These are phyloP conservation scores for Miltochrista miniata DNA, from an alignment of 2,888 invertebrate genomes.

Conservation along the genomic window DNA sequence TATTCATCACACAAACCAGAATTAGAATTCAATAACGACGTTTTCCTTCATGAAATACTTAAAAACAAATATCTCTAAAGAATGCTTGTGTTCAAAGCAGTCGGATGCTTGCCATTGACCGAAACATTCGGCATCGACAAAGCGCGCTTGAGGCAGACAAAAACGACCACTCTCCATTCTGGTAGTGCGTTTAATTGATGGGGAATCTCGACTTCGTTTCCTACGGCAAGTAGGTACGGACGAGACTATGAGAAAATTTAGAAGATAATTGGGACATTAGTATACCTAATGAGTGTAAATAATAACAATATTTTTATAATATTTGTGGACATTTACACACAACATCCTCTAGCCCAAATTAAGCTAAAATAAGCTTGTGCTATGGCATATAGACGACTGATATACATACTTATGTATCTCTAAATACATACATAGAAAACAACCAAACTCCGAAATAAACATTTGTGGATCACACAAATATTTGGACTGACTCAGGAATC, in stretches of 20 bases:
- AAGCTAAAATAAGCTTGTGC: no score
- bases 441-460: no score
- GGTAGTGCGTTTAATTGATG: conserved; percentile 68
- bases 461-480: no score
- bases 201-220: conserved; percentile 36
- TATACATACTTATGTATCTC: no score
- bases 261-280: not conserved
- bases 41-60: conserved; percentile 47
- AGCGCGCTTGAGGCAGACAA: conserved; percentile 58
- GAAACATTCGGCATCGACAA: conserved; percentile 67
- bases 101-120: conserved; percentile 62
- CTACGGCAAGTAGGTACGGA: not conserved
- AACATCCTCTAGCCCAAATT: no score
- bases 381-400: no score
- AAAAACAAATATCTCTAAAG: conserved; percentile 58
- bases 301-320: no score
- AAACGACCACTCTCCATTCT: conserved; percentile 63
- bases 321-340: no score
- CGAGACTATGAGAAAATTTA: not conserved
- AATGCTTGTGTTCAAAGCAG: conserved; percentile 54
- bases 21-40: conserved; percentile 22
- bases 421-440: no score
- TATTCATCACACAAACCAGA: conserved; percentile 5
- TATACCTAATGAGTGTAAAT: no score
- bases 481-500: no score